These are phyloP conservation scores for Pachyuromys duprasi DNA, from an alignment of 2,797 vertebrate genomes.

Conservation along the genomic window DNA sequence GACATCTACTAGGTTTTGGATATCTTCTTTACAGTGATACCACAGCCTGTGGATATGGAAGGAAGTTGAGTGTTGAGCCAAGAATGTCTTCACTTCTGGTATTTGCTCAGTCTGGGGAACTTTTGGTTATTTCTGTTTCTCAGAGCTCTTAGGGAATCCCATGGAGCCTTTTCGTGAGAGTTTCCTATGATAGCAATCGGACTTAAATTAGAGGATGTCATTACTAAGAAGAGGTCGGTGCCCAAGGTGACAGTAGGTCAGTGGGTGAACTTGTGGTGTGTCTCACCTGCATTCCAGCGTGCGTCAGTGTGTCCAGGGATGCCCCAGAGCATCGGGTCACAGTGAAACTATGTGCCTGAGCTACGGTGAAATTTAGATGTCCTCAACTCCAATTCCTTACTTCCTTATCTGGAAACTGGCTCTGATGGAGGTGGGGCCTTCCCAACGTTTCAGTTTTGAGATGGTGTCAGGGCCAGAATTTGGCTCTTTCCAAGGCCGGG, in stretches of 20 bases:
- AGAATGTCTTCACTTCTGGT: constrained; percentile 3
- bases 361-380: not conserved
- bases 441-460: not conserved
- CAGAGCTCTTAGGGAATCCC: not conserved
- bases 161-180: not conserved
- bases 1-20: not conserved
- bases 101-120: not conserved
- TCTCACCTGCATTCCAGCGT: not conserved
- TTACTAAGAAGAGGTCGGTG: not conserved
- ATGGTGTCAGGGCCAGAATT: not conserved
- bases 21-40: not conserved
- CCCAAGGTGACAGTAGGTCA: not conserved
- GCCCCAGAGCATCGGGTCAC: not conserved
- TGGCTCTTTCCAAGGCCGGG: not conserved
- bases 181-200: not conserved
- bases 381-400: not conserved
- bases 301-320: not conserved
- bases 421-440: not conserved
- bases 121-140: not conserved
- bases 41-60: not conserved
- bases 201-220: not conserved
- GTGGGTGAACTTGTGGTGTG: not conserved
- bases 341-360: not conserved
- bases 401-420: not conserved
- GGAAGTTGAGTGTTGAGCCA: not conserved